These are phyloP conservation scores for Macrophya alboannulata DNA, from an alignment of 2,888 invertebrate species.

Conservation along the genomic window DNA sequence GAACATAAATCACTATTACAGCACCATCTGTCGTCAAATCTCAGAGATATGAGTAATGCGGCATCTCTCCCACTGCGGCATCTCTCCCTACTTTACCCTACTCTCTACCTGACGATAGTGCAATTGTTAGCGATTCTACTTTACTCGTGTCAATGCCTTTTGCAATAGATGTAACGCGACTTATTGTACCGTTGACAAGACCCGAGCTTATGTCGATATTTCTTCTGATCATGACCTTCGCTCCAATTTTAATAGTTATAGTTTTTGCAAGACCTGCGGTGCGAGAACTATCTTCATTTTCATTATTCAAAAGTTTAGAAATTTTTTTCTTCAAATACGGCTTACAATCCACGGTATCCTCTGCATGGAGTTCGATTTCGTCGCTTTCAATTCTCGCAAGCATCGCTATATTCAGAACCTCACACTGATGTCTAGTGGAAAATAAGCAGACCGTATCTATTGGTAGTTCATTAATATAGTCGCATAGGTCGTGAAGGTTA, in stretches of 20 bases:
- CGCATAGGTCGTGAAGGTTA: constrained; percentile 63
- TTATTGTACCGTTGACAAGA: too few species aligned
- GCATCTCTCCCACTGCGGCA: constrained; percentile 19
- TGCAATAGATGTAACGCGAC: too few species aligned
- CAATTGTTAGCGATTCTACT: too few species aligned
- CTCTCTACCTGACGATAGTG: too few species aligned
- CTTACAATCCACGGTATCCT: constrained; percentile 61
- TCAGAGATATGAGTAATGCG: neutral
- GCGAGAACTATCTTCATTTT: too few species aligned
- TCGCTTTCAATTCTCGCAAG: constrained; percentile 62
- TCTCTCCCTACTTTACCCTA: constrained; percentile 16
- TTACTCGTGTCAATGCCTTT: too few species aligned
- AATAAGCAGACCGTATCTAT: constrained; percentile 69
- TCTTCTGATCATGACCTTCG: too few species aligned
- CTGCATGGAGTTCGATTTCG: constrained; percentile 65
- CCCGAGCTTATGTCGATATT: too few species aligned
- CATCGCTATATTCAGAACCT: constrained; percentile 66
- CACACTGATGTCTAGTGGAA: constrained; percentile 64
- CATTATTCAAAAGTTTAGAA: too few species aligned
- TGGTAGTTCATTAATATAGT: constrained; percentile 64
- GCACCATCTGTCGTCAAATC: neutral
- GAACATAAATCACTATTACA: neutral
- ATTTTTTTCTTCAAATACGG: too few species aligned
- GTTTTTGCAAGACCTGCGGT: too few species aligned
- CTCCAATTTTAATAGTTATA: too few species aligned